Base-by-base conservation (phyloP, 2,113 vertebrate species). In the Sorex araneus region DNA sequence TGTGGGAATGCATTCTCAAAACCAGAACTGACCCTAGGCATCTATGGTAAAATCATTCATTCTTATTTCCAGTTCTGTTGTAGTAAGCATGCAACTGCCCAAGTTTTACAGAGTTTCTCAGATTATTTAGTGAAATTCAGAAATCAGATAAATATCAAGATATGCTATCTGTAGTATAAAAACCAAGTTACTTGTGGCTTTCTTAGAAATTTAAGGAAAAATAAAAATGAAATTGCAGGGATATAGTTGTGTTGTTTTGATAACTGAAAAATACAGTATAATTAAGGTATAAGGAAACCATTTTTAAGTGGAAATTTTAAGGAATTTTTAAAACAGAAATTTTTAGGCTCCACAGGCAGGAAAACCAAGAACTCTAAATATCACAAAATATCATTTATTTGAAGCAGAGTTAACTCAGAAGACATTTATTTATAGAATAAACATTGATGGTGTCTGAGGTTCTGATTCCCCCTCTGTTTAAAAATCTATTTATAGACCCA, bases 101-200 rank as follows among this genome's bases (percentile, higher is more conserved):
- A 79, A 10, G 6, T 30, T 69, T 84, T 84, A 19, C 32, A 71
- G 32, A 50, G 73, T 47, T 47, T 47, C 45, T 47, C 45, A 47
- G 6, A 47, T 47, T 19, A 28, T 66, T 90, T 74, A 87, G 67
- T 78, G 79, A 2, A 86, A 81, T 50, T 92, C 4, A 84, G 45
- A 47, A 60, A 57, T 23, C 47, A 94, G 54, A 7, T 47, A 90
- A 84, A 63, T 77, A 25, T 50, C 28, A 82, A 32, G 3, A 11
- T 94, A 77, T 74, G 74, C 82, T 87, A 79, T 76, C 81, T 57
- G 15, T 78, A 71, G 36, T 60, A 19, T 12, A n/a, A 93, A 88
- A 88, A 50, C n/a, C 12, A 94, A 92, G 75, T 36, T 25, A 43
- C 6, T n/a, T 66, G 4, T 30, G 9, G 19, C 73, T 88, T 73